A percentile compares a stretch with the other conserved stretches of the same genome.
Evolutionary conservation across 2,113 vertebrate species (phyloP).

Genomic region (Ochotona curzoniae): DNA sequence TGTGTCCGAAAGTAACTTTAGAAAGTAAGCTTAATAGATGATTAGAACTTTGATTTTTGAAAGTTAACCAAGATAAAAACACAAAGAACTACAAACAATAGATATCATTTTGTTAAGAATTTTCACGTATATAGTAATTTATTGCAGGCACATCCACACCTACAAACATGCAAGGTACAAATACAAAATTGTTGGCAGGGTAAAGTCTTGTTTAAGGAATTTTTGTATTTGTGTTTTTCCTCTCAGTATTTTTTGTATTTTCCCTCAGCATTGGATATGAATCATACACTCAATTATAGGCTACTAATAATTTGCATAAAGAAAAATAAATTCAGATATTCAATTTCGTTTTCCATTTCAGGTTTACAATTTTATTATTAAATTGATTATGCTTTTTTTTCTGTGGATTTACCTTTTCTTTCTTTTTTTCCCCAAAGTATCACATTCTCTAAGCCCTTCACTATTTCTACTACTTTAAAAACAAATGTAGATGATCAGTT

Average conservation of each 20-base stretch:
- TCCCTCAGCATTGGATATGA: background rate
- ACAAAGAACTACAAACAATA: background rate
- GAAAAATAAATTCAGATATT: background rate
- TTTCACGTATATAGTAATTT: background rate
- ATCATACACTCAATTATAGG: background rate
- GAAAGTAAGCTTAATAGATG: constrained; percentile 46
- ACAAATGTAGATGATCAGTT: background rate
- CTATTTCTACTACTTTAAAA: background rate
- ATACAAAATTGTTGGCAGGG: background rate
- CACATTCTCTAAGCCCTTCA: background rate
- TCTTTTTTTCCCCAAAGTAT: background rate
- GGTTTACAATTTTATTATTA: background rate
- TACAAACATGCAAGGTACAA: background rate
- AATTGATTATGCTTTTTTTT: background rate
- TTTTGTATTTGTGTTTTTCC: constrained; percentile 11
- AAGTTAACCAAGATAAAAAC: background rate
- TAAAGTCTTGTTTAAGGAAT: constrained; percentile 9
- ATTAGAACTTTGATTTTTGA: constrained; percentile 31
- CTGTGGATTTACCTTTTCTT: background rate
- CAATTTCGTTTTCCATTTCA: constrained; percentile 1
- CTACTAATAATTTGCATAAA: background rate
- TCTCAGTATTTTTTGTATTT: background rate
- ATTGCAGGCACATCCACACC: background rate
- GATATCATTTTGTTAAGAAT: background rate
- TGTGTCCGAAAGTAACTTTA: background rate